Conservation (phyloP, 2,113 vertebrate genomes). For the Danionella cerebrum region DNA sequence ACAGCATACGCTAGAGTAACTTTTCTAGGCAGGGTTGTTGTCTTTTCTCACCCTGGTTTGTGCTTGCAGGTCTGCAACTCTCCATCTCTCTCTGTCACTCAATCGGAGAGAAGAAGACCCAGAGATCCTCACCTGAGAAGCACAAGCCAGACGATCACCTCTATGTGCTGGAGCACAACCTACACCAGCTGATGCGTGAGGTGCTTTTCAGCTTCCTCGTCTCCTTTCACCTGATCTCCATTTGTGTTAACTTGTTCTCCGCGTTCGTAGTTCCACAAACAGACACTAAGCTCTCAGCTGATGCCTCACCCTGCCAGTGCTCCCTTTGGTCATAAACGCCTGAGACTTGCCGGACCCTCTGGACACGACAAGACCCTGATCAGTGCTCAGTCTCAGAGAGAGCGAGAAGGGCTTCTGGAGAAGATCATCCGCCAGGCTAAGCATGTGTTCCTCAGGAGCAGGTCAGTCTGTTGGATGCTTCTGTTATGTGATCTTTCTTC, state of each 20-base stretch:
- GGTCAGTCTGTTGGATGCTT: too few relatives aligned
- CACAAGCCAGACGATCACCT: constrained; percentile 86
- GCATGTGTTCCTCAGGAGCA: constrained; percentile 91
- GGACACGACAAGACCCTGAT: constrained; percentile 92
- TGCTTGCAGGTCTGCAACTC: constrained; percentile 77
- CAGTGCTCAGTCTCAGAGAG: constrained; percentile 73
- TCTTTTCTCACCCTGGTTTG: too few relatives aligned
- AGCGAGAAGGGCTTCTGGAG: constrained; percentile 90
- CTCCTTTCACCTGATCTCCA: background rate
- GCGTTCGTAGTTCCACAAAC: constrained; percentile 88
- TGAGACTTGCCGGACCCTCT: constrained; percentile 85
- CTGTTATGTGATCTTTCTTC: too few relatives aligned
- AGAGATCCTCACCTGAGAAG: constrained; percentile 74
- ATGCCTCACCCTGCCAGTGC: constrained; percentile 94
- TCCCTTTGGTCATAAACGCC: constrained; percentile 88
- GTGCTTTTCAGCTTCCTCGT: constrained; percentile 59
- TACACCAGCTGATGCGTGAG: constrained; percentile 96
- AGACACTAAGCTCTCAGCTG: constrained; percentile 83
- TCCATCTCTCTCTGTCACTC: constrained; percentile 95
- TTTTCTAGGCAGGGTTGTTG: too few relatives aligned
- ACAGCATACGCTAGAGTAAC: too few relatives aligned
- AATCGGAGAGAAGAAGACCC: constrained; percentile 83
- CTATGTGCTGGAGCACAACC: constrained; percentile 91
- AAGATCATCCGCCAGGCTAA: constrained; percentile 98
- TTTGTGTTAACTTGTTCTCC: too few relatives aligned